A percentile compares a stretch with the other conserved stretches of the same genome.
These are phyloP conservation scores for Cochlearius cochlearius DNA, from an alignment of 2,113 vertebrate genomes.

Conservation along the genomic window DNA sequence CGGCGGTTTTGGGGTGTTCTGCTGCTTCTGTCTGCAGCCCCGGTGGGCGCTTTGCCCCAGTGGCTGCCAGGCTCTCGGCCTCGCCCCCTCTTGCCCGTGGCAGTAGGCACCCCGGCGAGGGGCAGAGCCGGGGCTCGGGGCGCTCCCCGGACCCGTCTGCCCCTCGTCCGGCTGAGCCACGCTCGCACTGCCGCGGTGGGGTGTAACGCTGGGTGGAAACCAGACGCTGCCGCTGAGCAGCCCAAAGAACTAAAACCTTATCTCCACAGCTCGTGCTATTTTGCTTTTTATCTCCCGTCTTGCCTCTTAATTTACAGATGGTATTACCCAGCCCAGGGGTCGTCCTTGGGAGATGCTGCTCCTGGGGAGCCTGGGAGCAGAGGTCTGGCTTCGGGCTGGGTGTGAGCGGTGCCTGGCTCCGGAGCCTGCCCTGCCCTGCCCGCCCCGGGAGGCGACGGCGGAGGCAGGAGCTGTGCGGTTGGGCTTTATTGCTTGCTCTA, in stretches of 20 bases:
- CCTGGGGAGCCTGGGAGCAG: rapidly evolving
- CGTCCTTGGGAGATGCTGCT: background rate
- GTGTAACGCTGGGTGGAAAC: background rate
- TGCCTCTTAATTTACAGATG: background rate
- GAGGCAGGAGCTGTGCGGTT: background rate
- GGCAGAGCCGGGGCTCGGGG: background rate
- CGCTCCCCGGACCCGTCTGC: background rate
- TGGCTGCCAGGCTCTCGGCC: background rate
- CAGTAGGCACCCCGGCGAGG: background rate
- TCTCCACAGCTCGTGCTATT: background rate
- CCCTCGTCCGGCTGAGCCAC: background rate
- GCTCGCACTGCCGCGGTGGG: rapidly evolving
- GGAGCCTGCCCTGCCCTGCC: background rate
- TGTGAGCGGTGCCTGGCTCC: background rate
- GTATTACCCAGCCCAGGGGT: background rate
- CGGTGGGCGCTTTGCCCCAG: rapidly evolving
- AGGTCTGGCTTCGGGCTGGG: background rate
- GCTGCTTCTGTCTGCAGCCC: background rate
- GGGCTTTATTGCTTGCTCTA: background rate
- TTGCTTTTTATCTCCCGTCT: background rate
- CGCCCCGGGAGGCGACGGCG: rapidly evolving
- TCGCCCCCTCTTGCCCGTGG: background rate
- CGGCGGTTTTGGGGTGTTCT: rapidly evolving
- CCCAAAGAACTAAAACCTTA: background rate
- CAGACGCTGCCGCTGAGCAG: rapidly evolving